Percentiles rank a stretch among this genome's conserved stretches.
phyloP scores from a whole-genome alignment of 2,113 vertebrate genomes.

The Potamarius usumacintae region DNA sequence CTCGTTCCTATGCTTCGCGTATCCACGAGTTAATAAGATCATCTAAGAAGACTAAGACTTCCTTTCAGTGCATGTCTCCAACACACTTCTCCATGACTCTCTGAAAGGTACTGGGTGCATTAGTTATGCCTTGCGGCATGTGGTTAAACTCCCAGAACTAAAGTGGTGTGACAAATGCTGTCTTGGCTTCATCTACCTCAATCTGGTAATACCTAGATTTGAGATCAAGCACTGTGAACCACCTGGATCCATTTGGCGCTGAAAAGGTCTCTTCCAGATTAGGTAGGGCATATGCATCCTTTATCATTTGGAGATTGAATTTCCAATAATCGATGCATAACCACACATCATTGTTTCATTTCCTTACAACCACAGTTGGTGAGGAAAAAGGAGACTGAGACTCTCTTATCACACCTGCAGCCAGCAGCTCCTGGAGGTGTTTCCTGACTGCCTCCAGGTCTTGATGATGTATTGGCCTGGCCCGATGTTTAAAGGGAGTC shows the following conservation, averaged over 20 bases:
- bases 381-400: not conserved
- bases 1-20: too few species aligned
- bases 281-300: not conserved
- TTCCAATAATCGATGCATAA: not conserved
- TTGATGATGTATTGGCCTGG: not conserved
- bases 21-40: too few species aligned
- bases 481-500: not conserved
- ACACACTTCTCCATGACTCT: not conserved
- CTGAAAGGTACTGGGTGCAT: not conserved
- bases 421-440: not conserved
- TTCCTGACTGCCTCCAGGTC: not conserved
- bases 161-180: not conserved
- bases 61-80: not conserved
- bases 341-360: not conserved
- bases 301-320: not conserved
- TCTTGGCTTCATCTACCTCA: not conserved
- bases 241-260: not conserved
- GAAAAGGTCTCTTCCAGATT: not conserved
- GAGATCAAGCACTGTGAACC: not conserved
- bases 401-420: not conserved
- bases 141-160: not conserved
- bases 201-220: not conserved
- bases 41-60: not conserved
- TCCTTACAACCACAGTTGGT: not conserved
- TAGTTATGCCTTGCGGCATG: not conserved